A percentile compares a stretch with the other conserved stretches of the same genome.
These are phyloP conservation scores for Protaetia brevitarsis DNA, from an alignment of 1,140 invertebrate species.

Conservation along the genomic window DNA sequence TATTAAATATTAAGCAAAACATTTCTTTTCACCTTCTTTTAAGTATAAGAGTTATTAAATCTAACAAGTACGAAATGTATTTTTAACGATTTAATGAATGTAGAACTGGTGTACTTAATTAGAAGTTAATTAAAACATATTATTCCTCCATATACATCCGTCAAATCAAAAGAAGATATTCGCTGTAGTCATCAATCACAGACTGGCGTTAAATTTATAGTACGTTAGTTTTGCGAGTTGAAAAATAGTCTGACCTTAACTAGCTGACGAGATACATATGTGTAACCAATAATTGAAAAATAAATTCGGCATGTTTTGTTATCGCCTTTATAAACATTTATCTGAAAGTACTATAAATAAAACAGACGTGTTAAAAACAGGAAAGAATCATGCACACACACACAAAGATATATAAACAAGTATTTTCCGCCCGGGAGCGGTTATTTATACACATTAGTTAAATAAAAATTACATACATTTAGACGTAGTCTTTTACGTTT, in stretches of 20 bases:
- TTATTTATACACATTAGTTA: not conserved
- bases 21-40: no score
- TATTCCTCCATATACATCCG: no score
- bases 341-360: not conserved
- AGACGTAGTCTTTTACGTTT: not conserved
- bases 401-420: not conserved
- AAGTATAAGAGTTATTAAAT: no score
- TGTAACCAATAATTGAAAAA: not conserved
- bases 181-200: no score
- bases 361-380: not conserved
- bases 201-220: not conserved
- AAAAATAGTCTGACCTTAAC: not conserved
- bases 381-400: not conserved
- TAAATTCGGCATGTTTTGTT: not conserved
- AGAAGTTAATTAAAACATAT: no score
- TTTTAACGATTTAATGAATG: no score
- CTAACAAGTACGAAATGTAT: no score
- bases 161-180: no score
- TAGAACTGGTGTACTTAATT: no score
- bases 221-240: not conserved
- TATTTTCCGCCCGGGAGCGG: not conserved
- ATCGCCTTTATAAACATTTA: not conserved
- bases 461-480: conserved; percentile 2
- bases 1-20: no score
- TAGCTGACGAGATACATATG: not conserved